Evolutionary conservation across 2,888 invertebrate genomes (phyloP).

Genomic region (Brachycybe producta): DNA sequence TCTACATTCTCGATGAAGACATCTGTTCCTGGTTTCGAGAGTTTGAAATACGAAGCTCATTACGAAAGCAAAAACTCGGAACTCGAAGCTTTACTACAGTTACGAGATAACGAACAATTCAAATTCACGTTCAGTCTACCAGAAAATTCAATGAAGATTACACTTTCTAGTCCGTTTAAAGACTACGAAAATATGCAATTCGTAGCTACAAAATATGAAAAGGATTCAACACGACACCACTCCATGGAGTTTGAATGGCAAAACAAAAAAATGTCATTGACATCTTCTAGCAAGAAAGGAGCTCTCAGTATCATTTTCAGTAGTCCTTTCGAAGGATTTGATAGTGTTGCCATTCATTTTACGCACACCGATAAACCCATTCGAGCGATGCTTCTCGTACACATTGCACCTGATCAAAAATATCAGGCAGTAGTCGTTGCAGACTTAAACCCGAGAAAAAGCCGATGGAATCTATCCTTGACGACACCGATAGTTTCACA

Average conservation of each 20-base stretch:
- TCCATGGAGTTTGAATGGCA: too few relatives aligned
- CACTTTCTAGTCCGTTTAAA: background rate
- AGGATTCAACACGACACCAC: too few relatives aligned
- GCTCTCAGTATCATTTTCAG: background rate
- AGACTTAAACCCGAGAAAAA: background rate
- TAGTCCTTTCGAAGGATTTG: constrained; percentile 8
- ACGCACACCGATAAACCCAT: background rate
- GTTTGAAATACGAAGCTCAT: too few relatives aligned
- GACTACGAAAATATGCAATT: background rate
- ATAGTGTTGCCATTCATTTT: background rate
- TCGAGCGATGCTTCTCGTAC: background rate
- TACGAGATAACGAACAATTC: too few relatives aligned
- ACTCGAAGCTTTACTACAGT: too few relatives aligned
- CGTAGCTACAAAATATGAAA: background rate
- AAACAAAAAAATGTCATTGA: too few relatives aligned
- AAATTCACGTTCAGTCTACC: too few relatives aligned
- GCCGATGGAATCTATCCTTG: background rate
- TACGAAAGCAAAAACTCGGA: too few relatives aligned
- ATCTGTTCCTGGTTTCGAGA: too few relatives aligned
- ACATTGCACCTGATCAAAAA: background rate
- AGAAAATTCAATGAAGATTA: too few relatives aligned
- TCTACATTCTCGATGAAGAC: too few relatives aligned
- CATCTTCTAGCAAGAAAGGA: too few relatives aligned
- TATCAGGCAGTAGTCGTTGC: background rate
- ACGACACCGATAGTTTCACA: background rate